Conservation (phyloP, 1,140 invertebrate genomes). For the Apocrypta bakeri region DNA sequence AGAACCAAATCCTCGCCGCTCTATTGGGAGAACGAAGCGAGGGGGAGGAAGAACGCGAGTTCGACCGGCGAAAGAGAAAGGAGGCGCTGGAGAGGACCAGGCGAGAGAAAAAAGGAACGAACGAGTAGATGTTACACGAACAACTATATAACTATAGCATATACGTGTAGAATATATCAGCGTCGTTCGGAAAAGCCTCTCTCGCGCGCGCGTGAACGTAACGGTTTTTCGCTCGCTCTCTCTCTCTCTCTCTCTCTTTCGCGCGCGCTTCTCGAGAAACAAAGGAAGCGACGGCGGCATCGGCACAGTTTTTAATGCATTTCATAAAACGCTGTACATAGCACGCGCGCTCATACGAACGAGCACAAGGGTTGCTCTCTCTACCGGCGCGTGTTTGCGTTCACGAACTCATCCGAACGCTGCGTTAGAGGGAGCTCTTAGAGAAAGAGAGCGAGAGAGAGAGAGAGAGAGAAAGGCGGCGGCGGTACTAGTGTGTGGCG, state of each 20-base stretch:
- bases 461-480: conserved; percentile 20
- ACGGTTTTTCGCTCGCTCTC: conserved; percentile 39
- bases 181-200: background rate
- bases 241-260: background rate
- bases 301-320: conserved; percentile 28
- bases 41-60: conserved; percentile 15
- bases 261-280: conserved; percentile 11
- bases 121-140: background rate
- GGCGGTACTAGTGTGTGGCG: conserved; percentile 1
- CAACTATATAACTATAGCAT: no score
- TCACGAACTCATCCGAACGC: conserved; percentile 66
- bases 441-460: background rate
- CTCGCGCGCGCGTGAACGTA: conserved; percentile 37
- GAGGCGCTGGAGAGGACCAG: background rate
- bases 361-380: conserved; percentile 10
- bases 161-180: background rate
- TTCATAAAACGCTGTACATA: conserved; percentile 15
- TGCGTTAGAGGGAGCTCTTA: conserved; percentile 58
- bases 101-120: background rate
- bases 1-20: background rate
- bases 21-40: background rate
- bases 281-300: conserved; percentile 11
- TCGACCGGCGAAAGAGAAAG: conserved; percentile 20
- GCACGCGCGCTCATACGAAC: background rate
- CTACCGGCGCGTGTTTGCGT: conserved; percentile 47